Evolutionary conservation across 2,888 invertebrate species (phyloP).

Genomic region (Vannuccia rotundouncinata): DNA sequence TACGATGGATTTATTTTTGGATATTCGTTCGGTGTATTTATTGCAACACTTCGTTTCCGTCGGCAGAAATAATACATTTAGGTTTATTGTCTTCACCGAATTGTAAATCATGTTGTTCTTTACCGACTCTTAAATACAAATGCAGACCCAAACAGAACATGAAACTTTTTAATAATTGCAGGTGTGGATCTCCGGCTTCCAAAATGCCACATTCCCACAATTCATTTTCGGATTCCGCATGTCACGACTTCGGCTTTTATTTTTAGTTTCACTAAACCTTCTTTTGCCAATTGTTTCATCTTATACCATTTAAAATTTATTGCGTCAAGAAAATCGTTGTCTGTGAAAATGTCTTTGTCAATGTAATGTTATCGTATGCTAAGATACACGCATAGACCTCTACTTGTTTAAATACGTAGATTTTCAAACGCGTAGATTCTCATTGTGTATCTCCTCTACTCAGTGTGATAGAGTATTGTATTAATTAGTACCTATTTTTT

Average conservation of each 20-base stretch:
- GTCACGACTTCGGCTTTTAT: neutral
- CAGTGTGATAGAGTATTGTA: no score
- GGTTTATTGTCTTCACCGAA: neutral
- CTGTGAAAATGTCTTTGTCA: no score
- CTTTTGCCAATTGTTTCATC: neutral
- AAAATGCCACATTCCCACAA: neutral
- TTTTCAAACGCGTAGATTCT: no score
- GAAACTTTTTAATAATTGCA: neutral
- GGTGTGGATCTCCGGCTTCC: neutral
- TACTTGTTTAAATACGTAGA: no score
- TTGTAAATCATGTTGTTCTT: neutral
- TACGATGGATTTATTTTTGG: neutral
- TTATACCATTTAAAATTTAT: no score
- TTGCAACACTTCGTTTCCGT: neutral
- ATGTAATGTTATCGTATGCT: no score
- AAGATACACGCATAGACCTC: no score
- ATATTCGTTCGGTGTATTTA: neutral
- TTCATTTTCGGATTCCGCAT: neutral
- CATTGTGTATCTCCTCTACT: no score
- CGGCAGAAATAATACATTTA: neutral
- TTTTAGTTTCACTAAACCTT: neutral
- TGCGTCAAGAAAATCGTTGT: no score
- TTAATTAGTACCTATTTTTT: no score
- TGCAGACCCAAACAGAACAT: neutral
- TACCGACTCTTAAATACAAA: neutral